Conservation (phyloP, 2,888 invertebrate genomes). For the Papilio elwesi region DNA sequence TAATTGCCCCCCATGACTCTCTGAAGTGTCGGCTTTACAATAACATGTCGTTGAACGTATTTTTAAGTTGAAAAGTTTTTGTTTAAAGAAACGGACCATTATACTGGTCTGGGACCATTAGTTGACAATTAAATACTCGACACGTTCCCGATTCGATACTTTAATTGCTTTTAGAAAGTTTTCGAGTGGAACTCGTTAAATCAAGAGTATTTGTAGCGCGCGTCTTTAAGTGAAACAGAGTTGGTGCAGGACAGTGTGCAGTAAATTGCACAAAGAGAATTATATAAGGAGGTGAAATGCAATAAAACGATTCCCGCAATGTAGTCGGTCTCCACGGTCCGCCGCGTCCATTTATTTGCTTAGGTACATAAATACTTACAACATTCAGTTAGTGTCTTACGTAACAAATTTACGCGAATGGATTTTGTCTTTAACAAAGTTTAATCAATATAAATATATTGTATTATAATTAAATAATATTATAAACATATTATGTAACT, state of each 20-base stretch:
- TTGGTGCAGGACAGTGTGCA: conserved; percentile 29
- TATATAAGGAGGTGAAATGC: conserved; percentile 27
- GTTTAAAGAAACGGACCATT: too few relatives aligned
- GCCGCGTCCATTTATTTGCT: conserved; percentile 1
- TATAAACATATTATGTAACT: too few relatives aligned
- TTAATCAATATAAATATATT: too few relatives aligned
- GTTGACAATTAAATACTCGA: conserved; percentile 16
- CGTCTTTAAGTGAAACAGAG: conserved; percentile 33
- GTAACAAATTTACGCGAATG: background rate
- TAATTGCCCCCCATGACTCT: too few relatives aligned
- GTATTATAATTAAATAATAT: too few relatives aligned
- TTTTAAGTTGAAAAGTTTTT: background rate
- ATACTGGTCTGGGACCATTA: background rate
- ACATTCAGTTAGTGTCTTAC: background rate
- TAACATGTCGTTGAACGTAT: background rate
- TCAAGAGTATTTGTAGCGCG: conserved; percentile 30
- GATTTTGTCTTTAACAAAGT: too few relatives aligned
- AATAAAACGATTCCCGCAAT: conserved; percentile 29
- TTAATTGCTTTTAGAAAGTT: conserved; percentile 29
- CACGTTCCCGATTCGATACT: conserved; percentile 7
- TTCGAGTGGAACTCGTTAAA: conserved; percentile 32
- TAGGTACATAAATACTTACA: background rate
- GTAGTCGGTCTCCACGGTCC: conserved; percentile 5
- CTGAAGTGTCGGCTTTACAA: too few relatives aligned
- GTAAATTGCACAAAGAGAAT: conserved; percentile 33